Base-by-base conservation (phyloP, 2,797 vertebrate species). In the Pantherophis vulpinus region DNA sequence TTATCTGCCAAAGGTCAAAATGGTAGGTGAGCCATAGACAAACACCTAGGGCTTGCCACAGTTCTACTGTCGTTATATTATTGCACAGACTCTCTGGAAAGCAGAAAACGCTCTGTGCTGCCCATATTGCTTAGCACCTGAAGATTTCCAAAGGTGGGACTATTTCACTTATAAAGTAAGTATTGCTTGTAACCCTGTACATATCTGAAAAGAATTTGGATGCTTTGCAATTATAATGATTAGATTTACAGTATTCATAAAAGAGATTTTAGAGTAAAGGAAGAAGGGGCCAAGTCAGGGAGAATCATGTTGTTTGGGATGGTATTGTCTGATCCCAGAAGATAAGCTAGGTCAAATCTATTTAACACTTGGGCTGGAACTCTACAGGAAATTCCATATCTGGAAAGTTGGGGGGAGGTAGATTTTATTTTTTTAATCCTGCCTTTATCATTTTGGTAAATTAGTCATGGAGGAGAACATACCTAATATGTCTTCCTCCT, bases 1-100 rank as follows among this genome's bases (percentile, higher is more conserved):
- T 29, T 90, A 66, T 90, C 89, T 91, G 89, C 66, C 56, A 91
- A 92, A 94, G 83, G 89, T 88, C 60, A 58, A 86, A 83, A 91
- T 83, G 32, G 42, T 51, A 94, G 90, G 58, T 93, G 56, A 91
- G n/a, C 89, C 66, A 83, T 83, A 83, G 79, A 91, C 32, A 55
- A 88, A 88, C 86, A 55, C 37, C 63, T 32, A 91, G 63, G 63
- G 63, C 37, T 47, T n/a, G 83, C 32, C 51, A 3, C 23, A 32
- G 37, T 91, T 91, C n/a, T 58, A 61, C 23, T 23, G 47, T 20
- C 42, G 11, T 42, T 61, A 58, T 54, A 29, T 60, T 61, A 23
- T 60, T 61, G 3, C 42, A 59, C 56, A 37, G 61, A 37, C 18
- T 88, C 90, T 79, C n/a, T 87, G 79, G 66, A 61, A 51, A 54